Base-by-base conservation (phyloP, 92 coral and sea anemone genomes). In the Palythoa caribaeorum region DNA sequence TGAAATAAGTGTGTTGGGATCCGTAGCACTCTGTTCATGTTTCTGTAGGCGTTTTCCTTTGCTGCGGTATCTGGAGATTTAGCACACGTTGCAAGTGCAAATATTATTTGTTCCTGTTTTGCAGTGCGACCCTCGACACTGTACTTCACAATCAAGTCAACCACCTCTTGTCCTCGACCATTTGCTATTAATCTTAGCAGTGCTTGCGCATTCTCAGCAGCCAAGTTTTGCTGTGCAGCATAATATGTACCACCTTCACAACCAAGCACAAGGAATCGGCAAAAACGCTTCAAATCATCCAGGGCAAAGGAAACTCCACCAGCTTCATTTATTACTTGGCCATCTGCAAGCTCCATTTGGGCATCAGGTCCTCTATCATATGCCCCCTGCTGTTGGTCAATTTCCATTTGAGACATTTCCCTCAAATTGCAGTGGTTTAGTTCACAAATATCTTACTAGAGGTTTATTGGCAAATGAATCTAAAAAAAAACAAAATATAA, bases 1-100 rank as follows among this genome's bases (percentile, higher is more conserved):
- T 71, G 88, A 88, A 96, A 96, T 47, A 96, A 88, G 80, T 92
- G 97, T 2, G 99, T 97, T 10, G 99, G 99, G 76, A 92, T 97
- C 72, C 98, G 90, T 50, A 96, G 91, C 2, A 97, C 96, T 80
- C 92, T 75, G 20, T 80, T 84, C 77, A 94, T 35, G 28, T 80
- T 91, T 10, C 85, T 92, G 68, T 97, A 97, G 7, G 98, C 99
- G n/a, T 91, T 93, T 6, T 88, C 87, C 88, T 97, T 95, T 39
- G 99, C 94, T 38, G 50, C 87, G 76, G 87, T 11, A 88, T 97
- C 88, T 1, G 65, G 78, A 16, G 91, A 93, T 21, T 98, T 94
- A 5, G 98, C 98, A 21, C 92, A 89, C 17, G 52, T 36, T 16
- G 92, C 92, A 52, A 89, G 53, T 6, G 88, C 66, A 60, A 83